Base-by-base conservation (phyloP, 1,140 invertebrate genomes). In the Drosophila azteca region DNA sequence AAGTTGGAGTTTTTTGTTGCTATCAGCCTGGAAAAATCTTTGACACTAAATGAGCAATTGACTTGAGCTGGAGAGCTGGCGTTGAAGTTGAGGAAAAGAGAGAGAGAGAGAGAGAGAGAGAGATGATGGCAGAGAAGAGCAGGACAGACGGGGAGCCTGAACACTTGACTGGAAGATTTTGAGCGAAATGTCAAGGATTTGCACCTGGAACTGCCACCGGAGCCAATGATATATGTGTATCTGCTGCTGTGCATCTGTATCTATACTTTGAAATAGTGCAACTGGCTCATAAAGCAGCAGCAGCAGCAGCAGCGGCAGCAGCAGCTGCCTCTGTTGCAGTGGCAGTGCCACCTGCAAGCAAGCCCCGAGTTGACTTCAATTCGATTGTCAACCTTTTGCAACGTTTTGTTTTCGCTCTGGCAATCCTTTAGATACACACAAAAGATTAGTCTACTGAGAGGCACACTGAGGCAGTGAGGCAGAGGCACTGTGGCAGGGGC, bases 11-110 rank as follows among this genome's bases (percentile, higher is more conserved):
- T 48, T 48, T 64, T 61, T 87, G 41, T 60, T 52, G 17, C 58
- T 85, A 85, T 85, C 82, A 57, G 55, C 63, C 64, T 71, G 82
- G 82, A 87, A 85, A 85, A 87, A 85, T 85, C 82, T 85, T 82
- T 88, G 83, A 85, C 83, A 82, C 82, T 85, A 85, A 85, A 85
- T 85, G 83, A 85, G 82, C 82, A 85, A 85, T 85, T 87, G 82
- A 85, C 82, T 85, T 82, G 81, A 82, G 61, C 78, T 66, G 62
- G 49, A 39, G n/a, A n/a, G 54, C 26, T 44, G 29, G 51, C 46
- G 45, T 61, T 31, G 29, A 8, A 31, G 29, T 24, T 24, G 24
- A 5, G 24, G 24, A 6, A 26, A 26, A 26, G 24, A 26, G 24
- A 24, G 0, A 5, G 31, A 11, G 9, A 11, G n/a, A n/a, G n/a